phyloP scores from a whole-genome alignment of 2,888 invertebrate species.

The Elegia similella region DNA sequence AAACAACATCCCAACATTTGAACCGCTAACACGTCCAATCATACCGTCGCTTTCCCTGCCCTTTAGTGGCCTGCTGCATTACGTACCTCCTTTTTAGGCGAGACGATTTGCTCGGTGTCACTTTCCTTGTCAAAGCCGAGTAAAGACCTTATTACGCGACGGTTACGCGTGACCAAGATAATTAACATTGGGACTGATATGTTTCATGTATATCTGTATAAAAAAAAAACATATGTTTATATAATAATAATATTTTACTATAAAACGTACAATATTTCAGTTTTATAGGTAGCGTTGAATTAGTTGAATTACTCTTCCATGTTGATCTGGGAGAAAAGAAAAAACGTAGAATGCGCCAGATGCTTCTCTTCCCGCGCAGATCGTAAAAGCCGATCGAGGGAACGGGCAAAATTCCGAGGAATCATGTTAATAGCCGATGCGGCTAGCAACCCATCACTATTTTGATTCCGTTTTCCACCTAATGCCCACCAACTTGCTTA shows the following conservation, averaged over 20 bases:
- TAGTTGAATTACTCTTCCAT: no score
- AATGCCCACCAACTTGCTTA: no score
- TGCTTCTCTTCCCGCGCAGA: neutral
- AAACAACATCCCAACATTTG: no score
- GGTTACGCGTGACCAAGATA: neutral
- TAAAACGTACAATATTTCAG: no score
- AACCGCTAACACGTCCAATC: slow-evolving; percentile 45
- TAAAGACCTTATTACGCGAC: slow-evolving; percentile 17
- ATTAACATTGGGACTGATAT: neutral
- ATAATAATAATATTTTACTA: no score
- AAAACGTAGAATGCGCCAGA: neutral
- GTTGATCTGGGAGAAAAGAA: no score
- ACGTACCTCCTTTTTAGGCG: slow-evolving; percentile 54
- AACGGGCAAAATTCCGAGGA: no score
- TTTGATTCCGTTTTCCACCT: neutral
- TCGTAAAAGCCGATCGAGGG: neutral
- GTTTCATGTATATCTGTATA: no score
- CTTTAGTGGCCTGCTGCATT: slow-evolving; percentile 44
- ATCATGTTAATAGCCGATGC: neutral
- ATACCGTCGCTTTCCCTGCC: slow-evolving; percentile 58
- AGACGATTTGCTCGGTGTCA: slow-evolving; percentile 47
- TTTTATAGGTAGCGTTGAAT: no score
- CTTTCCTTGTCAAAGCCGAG: slow-evolving; percentile 32
- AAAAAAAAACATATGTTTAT: no score
- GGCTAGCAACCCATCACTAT: neutral